A percentile compares a stretch with the other conserved stretches of the same genome.
phyloP scores from a whole-genome alignment of 2,888 invertebrate genomes.

The Bellardia pandia region DNA sequence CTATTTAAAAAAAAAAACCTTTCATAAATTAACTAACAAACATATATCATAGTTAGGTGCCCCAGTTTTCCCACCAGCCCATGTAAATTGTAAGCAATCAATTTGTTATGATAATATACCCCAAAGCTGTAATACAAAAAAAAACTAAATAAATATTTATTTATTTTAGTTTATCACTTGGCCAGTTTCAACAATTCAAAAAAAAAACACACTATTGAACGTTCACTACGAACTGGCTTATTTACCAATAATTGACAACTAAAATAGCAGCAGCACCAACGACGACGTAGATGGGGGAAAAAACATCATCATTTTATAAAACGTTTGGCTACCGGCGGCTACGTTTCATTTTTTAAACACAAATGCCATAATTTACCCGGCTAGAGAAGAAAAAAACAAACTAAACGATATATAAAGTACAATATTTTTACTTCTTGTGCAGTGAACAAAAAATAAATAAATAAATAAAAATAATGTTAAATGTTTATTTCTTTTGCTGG shows the following conservation, averaged over 20 bases:
- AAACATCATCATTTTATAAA: slow-evolving; percentile 18
- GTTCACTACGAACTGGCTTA: neutral
- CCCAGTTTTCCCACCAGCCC: neutral
- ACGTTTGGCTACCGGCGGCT: slow-evolving; percentile 50
- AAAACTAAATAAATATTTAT: slow-evolving; percentile 31
- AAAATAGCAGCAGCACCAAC: neutral
- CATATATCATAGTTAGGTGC: neutral
- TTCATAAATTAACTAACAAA: neutral
- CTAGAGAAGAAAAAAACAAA: neutral
- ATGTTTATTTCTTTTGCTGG: neutral
- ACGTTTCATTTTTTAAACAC: slow-evolving; percentile 43
- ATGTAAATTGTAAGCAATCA: neutral
- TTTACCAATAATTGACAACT: slow-evolving; percentile 26
- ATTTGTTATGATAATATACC: slow-evolving; percentile 25
- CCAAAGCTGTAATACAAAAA: slow-evolving; percentile 27
- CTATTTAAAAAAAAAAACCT: neutral
- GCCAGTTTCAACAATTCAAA: neutral
- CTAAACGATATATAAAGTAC: neutral
- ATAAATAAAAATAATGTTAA: neutral
- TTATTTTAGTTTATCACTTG: slow-evolving; percentile 32
- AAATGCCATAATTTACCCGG: slow-evolving; percentile 48
- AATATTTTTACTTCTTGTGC: slow-evolving; percentile 27
- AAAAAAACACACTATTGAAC: neutral
- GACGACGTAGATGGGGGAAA: too few species aligned
- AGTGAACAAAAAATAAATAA: neutral